Conservation (phyloP, 2,888 invertebrate species). For the Luperina nickerlii region DNA sequence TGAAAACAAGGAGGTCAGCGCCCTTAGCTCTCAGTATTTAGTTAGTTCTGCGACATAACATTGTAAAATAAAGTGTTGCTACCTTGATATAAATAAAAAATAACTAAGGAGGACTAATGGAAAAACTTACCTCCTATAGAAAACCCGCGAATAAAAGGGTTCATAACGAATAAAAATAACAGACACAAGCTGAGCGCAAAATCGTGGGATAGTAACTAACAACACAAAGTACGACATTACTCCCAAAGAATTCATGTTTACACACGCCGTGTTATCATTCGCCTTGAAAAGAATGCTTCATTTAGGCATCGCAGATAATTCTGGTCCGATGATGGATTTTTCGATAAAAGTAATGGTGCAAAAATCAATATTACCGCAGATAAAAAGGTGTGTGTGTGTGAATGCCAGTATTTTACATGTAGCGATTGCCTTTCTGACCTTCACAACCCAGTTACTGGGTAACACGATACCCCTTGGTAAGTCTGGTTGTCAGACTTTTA, state of each 20-base stretch:
- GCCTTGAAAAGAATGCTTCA: conserved; percentile 72
- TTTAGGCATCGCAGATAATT: conserved; percentile 73
- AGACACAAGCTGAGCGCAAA: conserved; percentile 32
- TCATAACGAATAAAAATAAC: conserved; percentile 69
- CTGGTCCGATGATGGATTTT: conserved; percentile 28
- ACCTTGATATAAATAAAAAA: neutral
- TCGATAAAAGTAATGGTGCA: conserved; percentile 36
- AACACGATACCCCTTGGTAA: neutral
- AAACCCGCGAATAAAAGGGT: conserved; percentile 79
- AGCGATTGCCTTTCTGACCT: neutral
- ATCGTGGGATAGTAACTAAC: conserved; percentile 51
- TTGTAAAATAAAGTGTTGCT: neutral
- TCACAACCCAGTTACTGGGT: neutral
- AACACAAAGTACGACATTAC: conserved; percentile 39
- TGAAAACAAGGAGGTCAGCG: too few species aligned
- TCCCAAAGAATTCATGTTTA: conserved; percentile 61
- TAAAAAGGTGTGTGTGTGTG: conserved; percentile 12
- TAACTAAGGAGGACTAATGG: neutral
- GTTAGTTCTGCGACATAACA: neutral
- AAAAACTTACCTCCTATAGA: conserved; percentile 73
- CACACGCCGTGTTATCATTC: conserved; percentile 71
- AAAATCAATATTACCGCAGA: conserved; percentile 45
- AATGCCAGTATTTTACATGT: neutral
- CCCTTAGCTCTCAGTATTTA: too few species aligned
- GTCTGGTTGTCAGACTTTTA: neutral